These are phyloP conservation scores for Medauroidea extradentata DNA, from an alignment of 1,140 invertebrate genomes.

Conservation along the genomic window DNA sequence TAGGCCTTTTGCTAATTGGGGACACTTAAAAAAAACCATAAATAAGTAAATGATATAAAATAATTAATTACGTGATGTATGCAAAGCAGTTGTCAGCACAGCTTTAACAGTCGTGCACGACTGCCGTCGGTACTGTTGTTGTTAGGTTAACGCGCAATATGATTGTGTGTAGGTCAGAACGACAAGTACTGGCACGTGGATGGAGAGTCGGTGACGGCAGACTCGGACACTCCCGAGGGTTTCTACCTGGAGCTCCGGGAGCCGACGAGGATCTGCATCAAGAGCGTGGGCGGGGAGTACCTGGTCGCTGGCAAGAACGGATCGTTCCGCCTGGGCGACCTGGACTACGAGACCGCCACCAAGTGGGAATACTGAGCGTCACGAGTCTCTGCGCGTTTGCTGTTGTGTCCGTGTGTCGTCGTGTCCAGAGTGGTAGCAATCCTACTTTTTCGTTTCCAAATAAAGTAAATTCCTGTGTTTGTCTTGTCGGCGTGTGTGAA, in stretches of 20 bases:
- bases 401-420: background rate
- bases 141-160: no score
- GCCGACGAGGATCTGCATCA: constrained; percentile 87
- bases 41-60: no score
- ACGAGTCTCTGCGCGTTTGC: background rate
- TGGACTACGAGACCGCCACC: constrained; percentile 73
- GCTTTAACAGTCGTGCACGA: no score
- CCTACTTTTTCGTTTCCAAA: background rate
- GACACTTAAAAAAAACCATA: no score
- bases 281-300: constrained; percentile 65
- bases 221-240: constrained; percentile 77
- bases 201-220: constrained; percentile 80
- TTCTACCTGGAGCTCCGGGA: constrained; percentile 91
- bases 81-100: no score
- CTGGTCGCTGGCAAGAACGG: constrained; percentile 93
- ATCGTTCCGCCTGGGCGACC: constrained; percentile 76
- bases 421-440: background rate
- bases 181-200: constrained; percentile 91
- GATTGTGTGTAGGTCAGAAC: constrained; percentile 69
- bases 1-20: no score
- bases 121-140: no score
- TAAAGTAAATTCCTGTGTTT: no score
- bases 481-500: no score
- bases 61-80: no score
- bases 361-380: constrained; percentile 87